A percentile compares a stretch with the other conserved stretches of the same genome.
Conservation (phyloP, 2,797 vertebrate species). For the Parauchenoglanis ngamensis region DNA sequence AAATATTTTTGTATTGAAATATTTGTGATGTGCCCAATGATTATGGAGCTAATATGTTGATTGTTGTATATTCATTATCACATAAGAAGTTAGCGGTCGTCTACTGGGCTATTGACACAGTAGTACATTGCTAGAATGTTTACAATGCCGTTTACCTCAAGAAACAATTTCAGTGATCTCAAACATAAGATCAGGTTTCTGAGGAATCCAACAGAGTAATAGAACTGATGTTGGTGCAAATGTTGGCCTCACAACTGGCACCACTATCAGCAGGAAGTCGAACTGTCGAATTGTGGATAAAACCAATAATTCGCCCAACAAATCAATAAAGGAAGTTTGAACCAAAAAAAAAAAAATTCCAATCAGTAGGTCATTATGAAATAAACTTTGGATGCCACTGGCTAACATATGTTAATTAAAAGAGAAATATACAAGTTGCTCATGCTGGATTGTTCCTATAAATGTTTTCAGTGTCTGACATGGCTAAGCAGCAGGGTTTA, state of each 20-base stretch:
- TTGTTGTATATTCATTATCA: background rate
- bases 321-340: background rate
- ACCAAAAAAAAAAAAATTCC: background rate
- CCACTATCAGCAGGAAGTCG: too few species aligned
- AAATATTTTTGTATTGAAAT: background rate
- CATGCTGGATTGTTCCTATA: background rate
- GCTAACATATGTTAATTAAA: background rate
- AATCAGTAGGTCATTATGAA: background rate
- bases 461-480: background rate
- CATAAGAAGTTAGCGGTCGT: background rate
- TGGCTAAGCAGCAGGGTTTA: background rate
- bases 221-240: background rate
- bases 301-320: too few species aligned
- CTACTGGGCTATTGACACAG: background rate
- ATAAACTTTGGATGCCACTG: background rate
- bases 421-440: background rate
- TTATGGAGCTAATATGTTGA: background rate
- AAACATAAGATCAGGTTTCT: background rate
- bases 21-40: background rate
- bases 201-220: background rate
- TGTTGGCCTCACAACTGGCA: background rate
- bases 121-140: background rate
- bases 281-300: background rate
- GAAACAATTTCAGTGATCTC: background rate
- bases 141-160: background rate